A percentile compares a stretch with the other conserved stretches of the same genome.
Evolutionary conservation across 1,140 invertebrate species (phyloP).

Genomic region (Ostrea edulis): DNA sequence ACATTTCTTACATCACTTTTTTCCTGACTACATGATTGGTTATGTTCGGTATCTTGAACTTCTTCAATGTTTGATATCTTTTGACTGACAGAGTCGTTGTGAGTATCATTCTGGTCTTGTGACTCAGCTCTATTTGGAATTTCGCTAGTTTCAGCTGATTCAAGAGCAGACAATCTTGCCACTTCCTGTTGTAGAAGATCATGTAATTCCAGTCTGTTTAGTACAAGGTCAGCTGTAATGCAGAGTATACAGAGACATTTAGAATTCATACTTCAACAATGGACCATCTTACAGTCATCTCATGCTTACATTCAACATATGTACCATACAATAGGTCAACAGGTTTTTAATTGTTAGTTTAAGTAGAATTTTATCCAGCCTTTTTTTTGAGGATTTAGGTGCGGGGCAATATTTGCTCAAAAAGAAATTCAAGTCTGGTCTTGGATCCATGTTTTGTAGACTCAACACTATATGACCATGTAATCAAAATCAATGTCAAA

Average conservation of each 20-base stretch:
- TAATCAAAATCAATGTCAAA: no score
- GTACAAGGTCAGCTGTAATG: conserved; percentile 2
- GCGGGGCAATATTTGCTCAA: no score
- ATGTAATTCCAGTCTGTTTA: not conserved
- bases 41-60: not conserved
- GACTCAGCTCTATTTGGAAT: not conserved
- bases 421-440: no score
- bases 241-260: not conserved
- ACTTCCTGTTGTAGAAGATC: conserved; percentile 5
- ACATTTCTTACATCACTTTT: not conserved
- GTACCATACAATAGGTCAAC: no score
- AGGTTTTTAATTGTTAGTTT: no score
- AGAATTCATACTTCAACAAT: no score
- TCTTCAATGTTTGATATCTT: not conserved
- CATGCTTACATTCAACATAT: no score
- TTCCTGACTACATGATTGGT: not conserved
- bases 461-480: no score
- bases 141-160: not conserved
- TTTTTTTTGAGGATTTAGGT: no score
- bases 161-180: not conserved
- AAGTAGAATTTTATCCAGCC: no score
- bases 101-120: not conserved
- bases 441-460: no score
- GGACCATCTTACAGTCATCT: no score
- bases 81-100: not conserved